A percentile compares a stretch with the other conserved stretches of the same genome.
Evolutionary conservation across 35 echinoderm and acorn worm genomes (phyloP).

Genomic region (Ophiothrix spiculata): DNA sequence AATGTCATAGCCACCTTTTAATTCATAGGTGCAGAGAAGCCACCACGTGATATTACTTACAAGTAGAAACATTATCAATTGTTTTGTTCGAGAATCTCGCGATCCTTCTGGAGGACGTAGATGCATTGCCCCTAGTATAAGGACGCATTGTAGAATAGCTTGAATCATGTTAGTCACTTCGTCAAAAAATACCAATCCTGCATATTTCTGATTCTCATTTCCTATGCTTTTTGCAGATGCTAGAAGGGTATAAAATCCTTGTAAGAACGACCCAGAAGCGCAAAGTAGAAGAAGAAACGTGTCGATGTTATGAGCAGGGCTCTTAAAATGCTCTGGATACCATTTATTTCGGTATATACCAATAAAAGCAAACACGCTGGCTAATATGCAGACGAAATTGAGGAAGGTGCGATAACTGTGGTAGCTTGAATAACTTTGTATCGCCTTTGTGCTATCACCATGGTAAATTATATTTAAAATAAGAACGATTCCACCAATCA

Average conservation of each 20-base stretch:
- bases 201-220: neutral
- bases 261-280: slow-evolving; percentile 66
- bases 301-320: slow-evolving; percentile 73
- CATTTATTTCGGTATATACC: slow-evolving; percentile 80
- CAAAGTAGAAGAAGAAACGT: slow-evolving; percentile 67
- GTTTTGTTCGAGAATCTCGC: slow-evolving; percentile 74
- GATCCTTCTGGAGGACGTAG: slow-evolving; percentile 77
- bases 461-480: slow-evolving; percentile 93
- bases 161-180: slow-evolving; percentile 74
- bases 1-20: slow-evolving; percentile 89
- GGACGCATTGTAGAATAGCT: slow-evolving; percentile 70
- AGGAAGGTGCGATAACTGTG: slow-evolving; percentile 87
- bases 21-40: slow-evolving; percentile 84
- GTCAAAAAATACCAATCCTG: slow-evolving; percentile 78
- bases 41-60: slow-evolving; percentile 92
- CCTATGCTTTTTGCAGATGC: slow-evolving; percentile 55
- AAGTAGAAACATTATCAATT: slow-evolving; percentile 86
- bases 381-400: slow-evolving; percentile 72
- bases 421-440: slow-evolving; percentile 73
- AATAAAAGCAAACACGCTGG: slow-evolving; percentile 57
- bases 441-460: slow-evolving; percentile 49
- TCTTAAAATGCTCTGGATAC: slow-evolving; percentile 52
- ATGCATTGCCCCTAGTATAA: slow-evolving; percentile 83
- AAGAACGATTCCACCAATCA: slow-evolving; percentile 86
- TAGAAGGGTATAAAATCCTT: slow-evolving; percentile 78